Evolutionary conservation across 2,888 invertebrate species (phyloP).

Genomic region (Hirudinaria manillensis): DNA sequence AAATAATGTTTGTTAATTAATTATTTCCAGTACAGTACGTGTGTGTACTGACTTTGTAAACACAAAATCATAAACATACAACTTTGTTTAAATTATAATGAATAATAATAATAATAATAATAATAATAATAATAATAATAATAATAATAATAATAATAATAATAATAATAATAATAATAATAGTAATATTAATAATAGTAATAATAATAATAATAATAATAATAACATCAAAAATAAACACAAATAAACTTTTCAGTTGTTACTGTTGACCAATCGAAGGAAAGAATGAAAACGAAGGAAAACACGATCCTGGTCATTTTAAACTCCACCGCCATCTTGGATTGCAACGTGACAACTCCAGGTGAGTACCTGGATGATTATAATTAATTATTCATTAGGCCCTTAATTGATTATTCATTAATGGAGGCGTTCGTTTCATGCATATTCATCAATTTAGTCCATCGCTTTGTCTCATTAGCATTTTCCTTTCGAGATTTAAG

Average conservation of each 20-base stretch:
- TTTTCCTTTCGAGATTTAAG: too few relatives aligned
- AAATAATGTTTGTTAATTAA: too few relatives aligned
- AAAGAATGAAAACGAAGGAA: background rate
- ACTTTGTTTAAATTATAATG: too few relatives aligned
- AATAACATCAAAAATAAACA: background rate
- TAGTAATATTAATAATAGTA: background rate
- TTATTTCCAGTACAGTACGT: too few relatives aligned
- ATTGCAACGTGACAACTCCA: constrained; percentile 11
- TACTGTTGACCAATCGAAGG: background rate
- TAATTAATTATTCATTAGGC: too few relatives aligned
- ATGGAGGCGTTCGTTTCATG: too few relatives aligned
- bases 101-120: too few relatives aligned
- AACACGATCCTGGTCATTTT: background rate
- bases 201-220: background rate
- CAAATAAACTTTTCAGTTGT: background rate
- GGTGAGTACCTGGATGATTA: background rate
- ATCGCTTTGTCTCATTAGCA: too few relatives aligned
- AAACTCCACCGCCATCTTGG: background rate
- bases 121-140: background rate
- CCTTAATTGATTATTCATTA: too few relatives aligned
- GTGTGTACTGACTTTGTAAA: too few relatives aligned
- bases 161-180: background rate
- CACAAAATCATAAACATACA: too few relatives aligned
- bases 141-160: background rate
- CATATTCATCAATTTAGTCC: too few relatives aligned